Evolutionary conservation across 2,888 invertebrate species (phyloP), one percentile per base, ranked within the genome.

Genomic region (Amblyjoppa proteus): DNA sequence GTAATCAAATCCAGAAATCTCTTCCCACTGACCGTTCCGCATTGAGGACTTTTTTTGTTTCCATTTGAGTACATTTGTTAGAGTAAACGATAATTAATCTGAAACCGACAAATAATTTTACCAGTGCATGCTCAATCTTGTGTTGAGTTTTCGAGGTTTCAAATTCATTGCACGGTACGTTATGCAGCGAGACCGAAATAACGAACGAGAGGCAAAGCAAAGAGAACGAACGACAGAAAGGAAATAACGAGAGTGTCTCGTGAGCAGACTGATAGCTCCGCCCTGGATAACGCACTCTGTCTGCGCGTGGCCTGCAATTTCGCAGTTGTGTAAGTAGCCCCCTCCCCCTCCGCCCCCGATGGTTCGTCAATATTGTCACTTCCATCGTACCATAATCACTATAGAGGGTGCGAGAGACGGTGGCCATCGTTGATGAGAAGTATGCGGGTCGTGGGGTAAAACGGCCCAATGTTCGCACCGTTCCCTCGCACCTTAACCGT

Each of bases 281-380:
- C 34, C 61, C 28, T 7, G 34, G 34, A 34, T 64, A 34, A 64
- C 61, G 61, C 61, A 34, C 2, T 31, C 61, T 16, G 31, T 64
- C 34, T 16, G 28, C 61, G 28, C n/a, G 51, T 51, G 31, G 31
- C 2, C 9, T 45, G 31, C 20, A 49, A 70, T 70, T 70, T 70
- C 49, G 31, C 70, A n/a, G 70, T 51, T 70, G 68, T 68, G n/a
- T 68, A 70, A 70, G 70, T 70, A 70, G 25, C 25, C 20, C 16
- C 49, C 70, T 3, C 38, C 41, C 41, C 9, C 41, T 41, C 5
- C 20, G 20, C 6, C 16, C 3, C 51, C 70, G 51, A 51, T 31
- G 70, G 51, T 70, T 51, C 70, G 70, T 70, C 70, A 70, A 70
- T 70, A 51, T 70, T 70, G 31, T 51, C 70, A 4, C 31, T 70